Evolutionary conservation across 2,113 vertebrate genomes (phyloP).

Genomic region (Thalassarche chlororhynchos): DNA sequence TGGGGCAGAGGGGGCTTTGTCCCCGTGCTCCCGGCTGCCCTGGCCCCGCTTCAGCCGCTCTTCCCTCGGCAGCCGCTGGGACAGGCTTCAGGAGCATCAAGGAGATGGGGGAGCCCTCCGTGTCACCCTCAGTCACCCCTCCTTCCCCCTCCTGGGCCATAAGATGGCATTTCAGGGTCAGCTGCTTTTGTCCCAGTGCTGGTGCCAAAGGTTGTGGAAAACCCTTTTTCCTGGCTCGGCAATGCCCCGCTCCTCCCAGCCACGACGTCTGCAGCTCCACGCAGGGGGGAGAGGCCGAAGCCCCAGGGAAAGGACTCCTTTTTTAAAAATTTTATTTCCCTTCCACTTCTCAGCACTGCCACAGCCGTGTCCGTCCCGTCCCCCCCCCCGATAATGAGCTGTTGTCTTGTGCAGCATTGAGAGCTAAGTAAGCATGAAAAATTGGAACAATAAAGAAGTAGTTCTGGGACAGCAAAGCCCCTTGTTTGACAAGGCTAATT

Average conservation of each 20-base stretch:
- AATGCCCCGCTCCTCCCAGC: neutral
- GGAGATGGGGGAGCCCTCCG: neutral
- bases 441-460: constrained; percentile 87
- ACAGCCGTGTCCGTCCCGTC: neutral
- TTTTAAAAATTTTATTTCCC: neutral
- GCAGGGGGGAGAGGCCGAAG: neutral
- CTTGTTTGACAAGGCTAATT: constrained; percentile 92
- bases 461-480: constrained; percentile 82
- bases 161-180: constrained; percentile 3
- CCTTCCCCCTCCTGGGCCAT: neutral
- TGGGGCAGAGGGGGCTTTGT: neutral
- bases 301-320: neutral
- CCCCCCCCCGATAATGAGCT: constrained; percentile 76
- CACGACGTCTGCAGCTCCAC: neutral
- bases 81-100: neutral
- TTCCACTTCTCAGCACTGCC: neutral
- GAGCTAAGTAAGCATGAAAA: constrained; percentile 92
- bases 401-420: constrained; percentile 88
- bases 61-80: neutral
- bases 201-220: neutral
- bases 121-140: neutral
- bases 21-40: fast-evolving
- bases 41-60: neutral
- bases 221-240: neutral
- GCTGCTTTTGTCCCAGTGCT: neutral